Evolutionary conservation across 1,140 invertebrate species (phyloP).

Genomic region (Drosophila bipectinata): DNA sequence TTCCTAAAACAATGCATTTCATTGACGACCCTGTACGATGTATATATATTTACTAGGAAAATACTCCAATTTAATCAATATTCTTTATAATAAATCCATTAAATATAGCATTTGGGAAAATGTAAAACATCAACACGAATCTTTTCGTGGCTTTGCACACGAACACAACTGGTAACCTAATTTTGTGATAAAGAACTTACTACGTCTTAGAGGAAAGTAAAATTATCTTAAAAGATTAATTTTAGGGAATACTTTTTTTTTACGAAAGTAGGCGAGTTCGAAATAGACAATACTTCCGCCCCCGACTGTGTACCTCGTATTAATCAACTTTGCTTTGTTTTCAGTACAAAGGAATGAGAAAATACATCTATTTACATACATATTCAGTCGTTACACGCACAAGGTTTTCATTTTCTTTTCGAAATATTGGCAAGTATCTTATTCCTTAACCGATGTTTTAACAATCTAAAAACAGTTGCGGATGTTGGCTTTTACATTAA

Average conservation of each 20-base stretch:
- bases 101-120: not conserved
- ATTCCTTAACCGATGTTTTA: not conserved
- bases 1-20: constrained; percentile 10
- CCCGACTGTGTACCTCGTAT: constrained; percentile 30
- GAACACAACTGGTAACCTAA: constrained; percentile 1
- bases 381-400: constrained; percentile 25
- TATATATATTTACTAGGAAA: not conserved
- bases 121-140: not conserved
- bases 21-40: constrained; percentile 4
- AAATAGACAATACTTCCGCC: constrained; percentile 27
- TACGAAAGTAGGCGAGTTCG: not conserved
- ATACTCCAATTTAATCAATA: too few species aligned
- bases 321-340: constrained; percentile 55
- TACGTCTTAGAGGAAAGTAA: constrained; percentile 16
- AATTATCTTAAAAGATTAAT: not conserved
- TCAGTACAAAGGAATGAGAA: constrained; percentile 37
- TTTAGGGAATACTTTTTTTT: not conserved
- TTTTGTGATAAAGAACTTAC: constrained; percentile 9
- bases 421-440: constrained; percentile 11
- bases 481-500: constrained; percentile 7
- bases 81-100: not conserved
- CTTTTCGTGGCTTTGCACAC: not conserved
- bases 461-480: not conserved
- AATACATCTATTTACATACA: constrained; percentile 35
- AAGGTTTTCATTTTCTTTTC: constrained; percentile 23